Percentiles rank a stretch among this genome's conserved stretches.
Evolutionary conservation across 2,888 invertebrate genomes (phyloP).

Genomic region (Sipha maydis): DNA sequence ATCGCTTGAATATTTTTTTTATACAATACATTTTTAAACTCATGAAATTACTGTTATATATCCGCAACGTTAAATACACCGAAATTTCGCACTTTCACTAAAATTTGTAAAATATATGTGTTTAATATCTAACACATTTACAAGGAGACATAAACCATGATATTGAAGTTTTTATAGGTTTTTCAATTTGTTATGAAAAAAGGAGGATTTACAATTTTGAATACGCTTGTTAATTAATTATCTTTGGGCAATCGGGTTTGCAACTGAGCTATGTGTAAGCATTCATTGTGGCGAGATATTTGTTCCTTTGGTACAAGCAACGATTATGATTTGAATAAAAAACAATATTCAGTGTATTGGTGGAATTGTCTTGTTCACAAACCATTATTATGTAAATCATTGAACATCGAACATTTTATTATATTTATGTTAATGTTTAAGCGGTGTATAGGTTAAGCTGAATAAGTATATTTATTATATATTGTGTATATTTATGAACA

Average conservation of each 20-base stretch:
- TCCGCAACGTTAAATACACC: not conserved
- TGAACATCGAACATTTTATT: not conserved
- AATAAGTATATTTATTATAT: no score
- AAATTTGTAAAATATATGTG: not conserved
- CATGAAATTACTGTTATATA: not conserved
- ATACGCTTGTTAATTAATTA: slow-evolving; percentile 1
- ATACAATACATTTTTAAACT: not conserved
- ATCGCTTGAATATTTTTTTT: not conserved
- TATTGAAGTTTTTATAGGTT: not conserved
- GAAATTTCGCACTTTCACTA: not conserved
- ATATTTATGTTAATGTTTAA: no score
- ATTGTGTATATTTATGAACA: no score
- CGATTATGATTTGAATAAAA: not conserved
- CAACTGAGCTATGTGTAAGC: not conserved
- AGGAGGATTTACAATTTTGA: not conserved
- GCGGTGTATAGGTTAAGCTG: no score
- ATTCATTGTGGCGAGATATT: not conserved
- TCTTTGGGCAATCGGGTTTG: not conserved
- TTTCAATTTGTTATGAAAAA: not conserved
- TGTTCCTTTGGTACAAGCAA: not conserved
- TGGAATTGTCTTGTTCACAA: not conserved
- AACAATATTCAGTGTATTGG: not conserved
- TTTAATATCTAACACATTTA: not conserved
- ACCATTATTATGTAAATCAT: not conserved
- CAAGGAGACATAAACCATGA: not conserved